Base-by-base conservation (phyloP, 2,113 vertebrate species). In the Platichthys stellatus region DNA sequence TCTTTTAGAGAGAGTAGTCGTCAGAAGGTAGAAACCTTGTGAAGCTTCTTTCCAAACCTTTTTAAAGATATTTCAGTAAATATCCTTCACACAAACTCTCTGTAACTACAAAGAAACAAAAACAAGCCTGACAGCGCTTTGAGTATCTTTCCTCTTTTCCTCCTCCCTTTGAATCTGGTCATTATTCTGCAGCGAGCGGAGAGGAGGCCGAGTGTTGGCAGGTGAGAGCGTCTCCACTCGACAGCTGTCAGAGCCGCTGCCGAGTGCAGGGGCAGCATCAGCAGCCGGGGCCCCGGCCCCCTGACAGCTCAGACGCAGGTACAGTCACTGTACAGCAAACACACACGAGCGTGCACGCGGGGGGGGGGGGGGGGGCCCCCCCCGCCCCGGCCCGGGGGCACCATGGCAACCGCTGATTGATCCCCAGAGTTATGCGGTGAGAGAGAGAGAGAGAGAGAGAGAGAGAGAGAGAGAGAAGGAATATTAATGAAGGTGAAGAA, bases 341-440 rank as follows among this genome's bases (percentile, higher is more conserved):
- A 70, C 74, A 80, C 74, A 7, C 14, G 14, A 2, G 8, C 40
- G 40, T 40, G 40, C 47, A 18, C 4, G 47, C 47, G 2, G 18
- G 57, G 4, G 24, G 24, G 26, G 26, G n/a, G n/a, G n/a, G n/a
- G n/a, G n/a, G n/a, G n/a, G n/a, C n/a, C n/a, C n/a, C n/a, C n/a
- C n/a, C n/a, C n/a, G n/a, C n/a, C n/a, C n/a, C n/a, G n/a, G n/a
- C n/a, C n/a, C n/a, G n/a, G n/a, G n/a, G n/a, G n/a, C n/a, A n/a
- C n/a, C n/a, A 90, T 92, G 90, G 92, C 31, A 94, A 94, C 94
- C 80, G 18, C 61, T 86, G 90, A 93, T 85, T 92, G 92, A 93
- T 93, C 89, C 88, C 82, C 82, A 18, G 81, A 85, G 89, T 90
- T 92, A 87, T 87, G 84, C 69, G 69, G 76, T 2, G 63, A 28